Evolutionary conservation across 2,888 invertebrate species (phyloP), one percentile per base, ranked within the genome.

Genomic region (Calliphora vomitoria): DNA sequence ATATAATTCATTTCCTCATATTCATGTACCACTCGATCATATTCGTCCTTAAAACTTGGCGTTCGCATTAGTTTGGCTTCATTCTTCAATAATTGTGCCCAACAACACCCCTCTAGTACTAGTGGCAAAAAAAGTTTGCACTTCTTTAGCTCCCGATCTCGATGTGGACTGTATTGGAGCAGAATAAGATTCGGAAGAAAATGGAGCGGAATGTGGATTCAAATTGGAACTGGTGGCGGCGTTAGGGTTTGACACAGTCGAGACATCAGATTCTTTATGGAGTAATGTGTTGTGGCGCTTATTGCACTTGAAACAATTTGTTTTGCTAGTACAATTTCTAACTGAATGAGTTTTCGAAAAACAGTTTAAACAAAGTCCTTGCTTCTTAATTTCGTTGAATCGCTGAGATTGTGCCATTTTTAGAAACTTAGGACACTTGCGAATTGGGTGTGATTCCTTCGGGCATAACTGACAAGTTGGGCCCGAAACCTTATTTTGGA

Each of bases 21-120:
- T 13, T 82, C 79, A 6, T 50, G 1, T 18, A 86, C 38, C 0
- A 78, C 72, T 15, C 38, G n/a, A 6, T 82, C 78, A 55, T 86
- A 86, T 66, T 85, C 71, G 3, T 44, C 31, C 20, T 82, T 82
- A 10, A 82, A 62, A 13, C 66, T 44, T 31, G 62, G 50, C n/a
- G 44, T 82, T 35, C 53, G 50, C 3, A 58, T 5, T 8, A 82
- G 31, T 20, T 71, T 44, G 3, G 13, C 13, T 47, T 86, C 82
- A 38, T 79, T 86, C 11, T 74, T 15, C 3, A 82, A 8, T 15
- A 82, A 86, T 20, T 78, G 81, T 3, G 76, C 84, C 79, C 35
- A 84, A 53, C 11, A 79, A 31, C n/a, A 80, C 58, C 38, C 55
- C 18, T 11, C 25, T 72, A 11, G 31, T 11, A 44, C 13, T 47